Base-by-base conservation (phyloP, 2,797 vertebrate species). In the Sebastes reedi region DNA sequence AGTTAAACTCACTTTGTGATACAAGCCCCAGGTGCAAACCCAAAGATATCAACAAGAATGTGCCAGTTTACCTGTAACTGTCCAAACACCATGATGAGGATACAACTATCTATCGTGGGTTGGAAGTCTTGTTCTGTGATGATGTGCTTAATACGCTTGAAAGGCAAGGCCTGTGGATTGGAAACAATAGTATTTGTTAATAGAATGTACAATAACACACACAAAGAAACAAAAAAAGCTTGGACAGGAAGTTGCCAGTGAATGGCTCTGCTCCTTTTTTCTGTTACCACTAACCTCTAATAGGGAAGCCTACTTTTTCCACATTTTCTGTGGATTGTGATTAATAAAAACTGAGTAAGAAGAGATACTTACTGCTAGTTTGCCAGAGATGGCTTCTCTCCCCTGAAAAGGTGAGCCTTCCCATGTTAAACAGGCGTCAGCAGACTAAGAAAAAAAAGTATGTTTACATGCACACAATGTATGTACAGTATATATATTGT, bases 361-460 rank as follows among this genome's bases (percentile, higher is more conserved):
- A 29, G 29, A 79, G 14, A 78, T 36, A 90, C 90, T 74, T 91
- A 96, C 96, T 77, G 75, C 88, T 65, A 96, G 83, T 91, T 96
- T 95, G 55, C 85, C 86, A 89, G 91, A 82, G 55, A 96, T 94
- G 20, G 92, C 92, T 56, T 90, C 82, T 88, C 94, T 96, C n/a
- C 96, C 95, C 60, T 91, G 93, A 86, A 93, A 95, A 11, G 90
- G 88, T 54, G 92, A 86, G 70, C 95, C 95, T 92, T 97, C 96
- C 96, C 96, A 97, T 0, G 96, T 95, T 88, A 96, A 91, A 87
- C 95, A 96, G n/a, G 96, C 96, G 4, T 91, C 69, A 46, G 91
- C 84, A 54, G 93, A 92, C 96, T 96, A 66, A 50, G 52, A 27
- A 60, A 56, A 61, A 50, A 81, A 74, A 68, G 20, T 16, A 56